A percentile compares a stretch with the other conserved stretches of the same genome.
Evolutionary conservation across 2,113 vertebrate species (phyloP).

Genomic region (Platichthys stellatus): DNA sequence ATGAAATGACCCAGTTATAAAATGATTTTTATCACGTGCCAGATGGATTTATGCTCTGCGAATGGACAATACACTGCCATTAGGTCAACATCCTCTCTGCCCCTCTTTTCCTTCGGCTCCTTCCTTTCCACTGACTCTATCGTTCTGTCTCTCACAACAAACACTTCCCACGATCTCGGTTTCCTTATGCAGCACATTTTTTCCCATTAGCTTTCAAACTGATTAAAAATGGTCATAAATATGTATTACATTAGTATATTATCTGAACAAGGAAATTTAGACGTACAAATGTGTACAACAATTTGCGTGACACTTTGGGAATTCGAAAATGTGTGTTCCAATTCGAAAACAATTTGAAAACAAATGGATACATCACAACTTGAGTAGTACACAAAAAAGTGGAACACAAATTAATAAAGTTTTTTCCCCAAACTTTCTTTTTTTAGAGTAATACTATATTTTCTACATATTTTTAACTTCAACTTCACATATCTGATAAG

Average conservation of each 20-base stretch:
- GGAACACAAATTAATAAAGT: too few species aligned
- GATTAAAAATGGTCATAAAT: background rate
- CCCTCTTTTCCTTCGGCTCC: conserved; percentile 41
- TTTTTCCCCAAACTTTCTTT: too few species aligned
- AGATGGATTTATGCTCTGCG: conserved; percentile 18
- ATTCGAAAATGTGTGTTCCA: too few species aligned
- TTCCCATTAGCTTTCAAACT: conserved; percentile 19
- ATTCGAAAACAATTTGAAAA: too few species aligned
- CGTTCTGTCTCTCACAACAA: background rate
- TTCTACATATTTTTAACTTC: too few species aligned
- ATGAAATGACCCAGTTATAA: conserved; percentile 5
- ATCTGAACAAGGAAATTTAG: background rate
- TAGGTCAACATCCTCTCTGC: conserved; percentile 54
- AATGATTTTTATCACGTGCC: conserved; percentile 26
- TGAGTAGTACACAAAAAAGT: too few species aligned
- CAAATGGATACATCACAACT: too few species aligned
- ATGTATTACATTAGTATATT: background rate
- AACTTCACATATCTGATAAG: too few species aligned
- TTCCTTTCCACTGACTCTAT: conserved; percentile 34
- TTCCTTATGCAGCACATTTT: conserved; percentile 20
- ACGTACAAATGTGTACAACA: too few species aligned
- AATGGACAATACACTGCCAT: conserved; percentile 45
- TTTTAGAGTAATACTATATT: too few species aligned
- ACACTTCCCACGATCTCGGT: background rate
- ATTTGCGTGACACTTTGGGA: too few species aligned